These are phyloP conservation scores for Dendrolimus houi DNA, from an alignment of 2,888 invertebrate genomes.

Conservation along the genomic window DNA sequence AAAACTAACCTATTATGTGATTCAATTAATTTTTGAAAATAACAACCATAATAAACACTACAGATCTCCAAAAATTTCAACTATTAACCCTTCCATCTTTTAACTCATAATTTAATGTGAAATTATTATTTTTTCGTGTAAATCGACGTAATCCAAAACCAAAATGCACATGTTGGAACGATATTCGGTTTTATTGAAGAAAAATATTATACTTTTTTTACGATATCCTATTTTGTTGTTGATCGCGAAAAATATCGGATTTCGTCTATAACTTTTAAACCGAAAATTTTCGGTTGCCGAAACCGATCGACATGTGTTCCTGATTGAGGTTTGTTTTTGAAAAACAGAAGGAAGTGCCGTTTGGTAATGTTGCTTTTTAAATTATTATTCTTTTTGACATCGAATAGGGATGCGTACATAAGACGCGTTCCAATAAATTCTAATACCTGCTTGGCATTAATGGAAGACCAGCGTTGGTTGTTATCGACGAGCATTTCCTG, in stretches of 20 bases:
- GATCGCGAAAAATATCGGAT: conserved; percentile 60
- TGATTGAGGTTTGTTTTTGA: conserved; percentile 37
- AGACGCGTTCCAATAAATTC: too few relatives aligned
- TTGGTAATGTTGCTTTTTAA: conserved; percentile 18
- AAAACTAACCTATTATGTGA: too few relatives aligned
- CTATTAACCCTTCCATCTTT: not conserved
- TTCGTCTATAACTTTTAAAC: conserved; percentile 49
- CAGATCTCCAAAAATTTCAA: too few relatives aligned
- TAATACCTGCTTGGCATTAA: too few relatives aligned
- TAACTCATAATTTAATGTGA: not conserved
- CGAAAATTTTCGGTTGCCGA: conserved; percentile 17
- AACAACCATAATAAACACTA: too few relatives aligned
- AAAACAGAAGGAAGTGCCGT: conserved; percentile 42
- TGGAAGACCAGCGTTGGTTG: too few relatives aligned
- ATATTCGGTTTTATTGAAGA: conserved; percentile 18
- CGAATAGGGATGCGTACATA: too few relatives aligned
- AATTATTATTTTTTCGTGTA: not conserved
- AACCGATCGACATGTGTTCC: conserved; percentile 54
- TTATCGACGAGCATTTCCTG: too few relatives aligned
- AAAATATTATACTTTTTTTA: not conserved
- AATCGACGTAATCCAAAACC: not conserved
- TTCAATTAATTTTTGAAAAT: too few relatives aligned
- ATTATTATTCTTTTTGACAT: not conserved
- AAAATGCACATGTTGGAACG: not conserved
- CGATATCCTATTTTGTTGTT: not conserved